phyloP scores from a whole-genome alignment of 2,888 invertebrate species.

The Sesamia inferens region DNA sequence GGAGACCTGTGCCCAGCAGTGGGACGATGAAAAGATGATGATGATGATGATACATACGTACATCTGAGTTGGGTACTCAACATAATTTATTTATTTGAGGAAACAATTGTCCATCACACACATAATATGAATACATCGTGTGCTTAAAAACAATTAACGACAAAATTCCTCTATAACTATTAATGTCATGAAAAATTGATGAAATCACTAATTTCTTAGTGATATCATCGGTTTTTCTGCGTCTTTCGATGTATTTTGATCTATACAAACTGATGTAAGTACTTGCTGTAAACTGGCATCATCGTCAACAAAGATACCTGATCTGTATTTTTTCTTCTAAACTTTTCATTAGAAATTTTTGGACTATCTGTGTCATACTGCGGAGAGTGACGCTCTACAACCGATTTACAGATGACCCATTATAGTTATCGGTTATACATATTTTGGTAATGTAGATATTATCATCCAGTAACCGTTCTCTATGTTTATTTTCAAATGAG shows the following conservation, averaged over 20 bases:
- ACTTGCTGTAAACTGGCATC: background rate
- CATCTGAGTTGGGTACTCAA: too few species aligned
- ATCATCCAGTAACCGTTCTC: too few species aligned
- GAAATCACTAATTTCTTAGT: background rate
- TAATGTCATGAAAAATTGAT: background rate
- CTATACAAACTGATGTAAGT: background rate
- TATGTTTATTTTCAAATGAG: background rate
- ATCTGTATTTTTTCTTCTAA: background rate
- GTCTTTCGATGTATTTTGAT: background rate
- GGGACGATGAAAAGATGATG: too few species aligned
- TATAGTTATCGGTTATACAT: background rate
- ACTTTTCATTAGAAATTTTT: background rate
- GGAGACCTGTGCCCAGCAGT: too few species aligned
- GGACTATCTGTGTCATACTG: background rate
- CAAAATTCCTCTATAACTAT: too few species aligned
- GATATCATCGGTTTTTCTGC: background rate
- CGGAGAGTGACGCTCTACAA: background rate
- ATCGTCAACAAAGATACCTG: background rate
- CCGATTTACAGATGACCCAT: background rate
- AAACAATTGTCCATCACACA: too few species aligned
- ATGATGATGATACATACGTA: too few species aligned
- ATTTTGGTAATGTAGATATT: background rate
- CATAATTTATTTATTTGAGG: too few species aligned
- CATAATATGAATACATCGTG: too few species aligned
- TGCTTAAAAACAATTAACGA: too few species aligned